These are phyloP conservation scores for Margaritifera margaritifera DNA, from an alignment of 2,888 invertebrate species.

Conservation along the genomic window DNA sequence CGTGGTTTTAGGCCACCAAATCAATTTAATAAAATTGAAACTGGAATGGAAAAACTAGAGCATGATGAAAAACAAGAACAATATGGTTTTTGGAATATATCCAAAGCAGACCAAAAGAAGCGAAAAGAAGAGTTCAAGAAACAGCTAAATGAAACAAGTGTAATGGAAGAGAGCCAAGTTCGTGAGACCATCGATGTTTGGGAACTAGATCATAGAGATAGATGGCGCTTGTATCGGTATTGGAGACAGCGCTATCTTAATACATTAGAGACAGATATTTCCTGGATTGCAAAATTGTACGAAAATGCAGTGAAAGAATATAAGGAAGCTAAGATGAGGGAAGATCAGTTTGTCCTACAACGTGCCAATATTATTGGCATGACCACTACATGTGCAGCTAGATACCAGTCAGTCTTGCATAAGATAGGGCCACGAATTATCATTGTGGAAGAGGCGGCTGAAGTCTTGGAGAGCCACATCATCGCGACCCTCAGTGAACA, in stretches of 20 bases:
- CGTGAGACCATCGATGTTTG: neutral
- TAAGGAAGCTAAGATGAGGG: constrained; percentile 38
- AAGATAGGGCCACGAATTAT: constrained; percentile 71
- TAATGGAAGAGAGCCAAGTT: no score
- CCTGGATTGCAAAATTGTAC: no score
- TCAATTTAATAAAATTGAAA: no score
- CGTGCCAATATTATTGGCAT: constrained; percentile 63
- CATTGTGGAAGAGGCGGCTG: constrained; percentile 89
- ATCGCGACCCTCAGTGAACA: constrained; percentile 82
- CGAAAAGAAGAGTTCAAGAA: no score
- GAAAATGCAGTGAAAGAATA: no score
- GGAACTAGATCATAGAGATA: constrained; percentile 42
- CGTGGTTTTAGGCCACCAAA: no score
- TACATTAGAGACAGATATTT: constrained; percentile 85
- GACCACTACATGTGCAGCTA: constrained; percentile 70
- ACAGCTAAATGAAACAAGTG: no score
- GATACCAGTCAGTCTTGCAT: constrained; percentile 55
- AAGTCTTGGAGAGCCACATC: constrained; percentile 88
- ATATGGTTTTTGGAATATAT: no score
- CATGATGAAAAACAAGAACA: no score
- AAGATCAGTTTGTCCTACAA: constrained; percentile 54
- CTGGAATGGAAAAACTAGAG: no score
- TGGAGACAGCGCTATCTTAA: no score
- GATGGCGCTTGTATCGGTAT: constrained; percentile 75
- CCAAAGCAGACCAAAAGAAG: no score